Conservation (phyloP, 2,113 vertebrate species). For the Oostethus manadensis region DNA sequence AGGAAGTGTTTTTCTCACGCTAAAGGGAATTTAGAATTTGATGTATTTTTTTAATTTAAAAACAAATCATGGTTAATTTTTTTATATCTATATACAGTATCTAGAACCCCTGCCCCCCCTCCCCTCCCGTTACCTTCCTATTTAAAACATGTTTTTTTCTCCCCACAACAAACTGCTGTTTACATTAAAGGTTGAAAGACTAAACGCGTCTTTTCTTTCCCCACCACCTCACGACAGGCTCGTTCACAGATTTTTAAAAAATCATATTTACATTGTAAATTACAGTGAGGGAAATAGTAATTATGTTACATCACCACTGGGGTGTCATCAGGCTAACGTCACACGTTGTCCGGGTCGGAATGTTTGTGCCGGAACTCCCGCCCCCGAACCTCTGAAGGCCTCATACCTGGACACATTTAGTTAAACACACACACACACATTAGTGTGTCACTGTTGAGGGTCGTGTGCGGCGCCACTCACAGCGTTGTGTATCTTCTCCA, state of each 20-base stretch:
- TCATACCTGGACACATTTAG: slow-evolving; percentile 76
- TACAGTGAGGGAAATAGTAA: too few species aligned
- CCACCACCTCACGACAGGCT: not conserved
- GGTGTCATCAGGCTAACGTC: not conserved
- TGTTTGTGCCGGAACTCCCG: slow-evolving; percentile 60
- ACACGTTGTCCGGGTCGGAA: slow-evolving; percentile 1
- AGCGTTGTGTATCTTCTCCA: slow-evolving; percentile 83
- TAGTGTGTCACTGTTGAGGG: not conserved
- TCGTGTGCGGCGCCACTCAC: slow-evolving; percentile 70
- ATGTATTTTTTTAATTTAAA: slow-evolving; percentile 64
- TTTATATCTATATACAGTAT: slow-evolving; percentile 31
- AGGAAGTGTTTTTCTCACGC: slow-evolving; percentile 51
- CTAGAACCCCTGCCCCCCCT: not conserved
- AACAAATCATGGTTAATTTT: slow-evolving; percentile 61
- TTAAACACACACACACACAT: not conserved
- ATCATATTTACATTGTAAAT: too few species aligned
- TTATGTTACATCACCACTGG: not conserved
- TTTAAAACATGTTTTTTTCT: slow-evolving; percentile 66
- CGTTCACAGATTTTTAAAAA: too few species aligned
- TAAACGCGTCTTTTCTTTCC: not conserved
- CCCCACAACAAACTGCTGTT: slow-evolving; percentile 75
- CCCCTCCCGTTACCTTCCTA: slow-evolving; percentile 38
- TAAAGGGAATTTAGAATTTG: slow-evolving; percentile 55
- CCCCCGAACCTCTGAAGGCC: slow-evolving; percentile 76
- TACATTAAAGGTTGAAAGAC: slow-evolving; percentile 74